Percentiles rank a stretch among this genome's conserved stretches.
phyloP scores from a whole-genome alignment of 2,113 vertebrate species.

The Oenanthe melanoleuca region DNA sequence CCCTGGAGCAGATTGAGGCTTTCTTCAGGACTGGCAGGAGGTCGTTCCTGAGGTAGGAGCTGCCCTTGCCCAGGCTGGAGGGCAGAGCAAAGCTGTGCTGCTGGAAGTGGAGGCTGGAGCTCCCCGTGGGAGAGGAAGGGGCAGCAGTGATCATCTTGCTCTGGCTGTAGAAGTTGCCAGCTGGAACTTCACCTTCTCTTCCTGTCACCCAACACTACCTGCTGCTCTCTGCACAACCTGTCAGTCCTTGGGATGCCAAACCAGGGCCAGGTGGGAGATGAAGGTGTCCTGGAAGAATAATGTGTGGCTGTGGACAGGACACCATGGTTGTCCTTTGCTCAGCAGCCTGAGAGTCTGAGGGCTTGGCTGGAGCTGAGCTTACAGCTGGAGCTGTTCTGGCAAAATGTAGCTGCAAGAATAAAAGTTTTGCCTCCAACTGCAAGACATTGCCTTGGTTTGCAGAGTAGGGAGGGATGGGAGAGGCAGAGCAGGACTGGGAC shows the following conservation, averaged over 20 bases:
- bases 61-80: not conserved
- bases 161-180: not conserved
- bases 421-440: not conserved
- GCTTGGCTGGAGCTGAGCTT: not conserved
- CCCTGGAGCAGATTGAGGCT: conserved; percentile 93
- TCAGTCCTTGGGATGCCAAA: not conserved
- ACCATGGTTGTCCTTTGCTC: accelerated
- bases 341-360: not conserved
- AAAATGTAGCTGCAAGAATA: conserved; percentile 22
- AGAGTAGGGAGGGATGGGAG: not conserved
- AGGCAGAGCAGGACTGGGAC: not conserved
- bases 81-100: not conserved
- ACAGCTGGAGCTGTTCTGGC: not conserved
- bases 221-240: not conserved
- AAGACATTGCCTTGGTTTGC: not conserved
- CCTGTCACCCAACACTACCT: not conserved
- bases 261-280: not conserved
- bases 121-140: not conserved
- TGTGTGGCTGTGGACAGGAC: not conserved
- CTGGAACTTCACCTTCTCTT: not conserved
- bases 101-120: not conserved
- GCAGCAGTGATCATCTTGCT: not conserved
- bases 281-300: not conserved
- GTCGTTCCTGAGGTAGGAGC: conserved; percentile 68
- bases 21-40: conserved; percentile 82